These are phyloP conservation scores for Zaprionus lineosus DNA, from an alignment of 2,888 invertebrate species.

Conservation along the genomic window DNA sequence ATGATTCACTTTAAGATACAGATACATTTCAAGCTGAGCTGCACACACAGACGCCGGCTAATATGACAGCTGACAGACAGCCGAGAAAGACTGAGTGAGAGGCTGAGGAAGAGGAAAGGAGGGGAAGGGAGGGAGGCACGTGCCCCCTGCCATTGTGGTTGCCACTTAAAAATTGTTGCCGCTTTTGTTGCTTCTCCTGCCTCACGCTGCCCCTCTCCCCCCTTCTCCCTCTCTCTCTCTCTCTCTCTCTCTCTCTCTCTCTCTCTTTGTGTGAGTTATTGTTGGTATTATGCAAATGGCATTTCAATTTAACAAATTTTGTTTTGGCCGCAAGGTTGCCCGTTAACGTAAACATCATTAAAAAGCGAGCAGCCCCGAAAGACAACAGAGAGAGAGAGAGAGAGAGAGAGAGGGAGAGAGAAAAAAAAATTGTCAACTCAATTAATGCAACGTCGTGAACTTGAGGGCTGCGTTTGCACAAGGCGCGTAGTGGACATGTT, in stretches of 20 bases:
- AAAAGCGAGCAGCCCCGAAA: conserved; percentile 34
- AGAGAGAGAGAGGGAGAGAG: conserved; percentile 3
- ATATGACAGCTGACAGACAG: conserved; percentile 51
- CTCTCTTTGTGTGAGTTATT: too few species aligned
- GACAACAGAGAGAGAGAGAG: conserved; percentile 9
- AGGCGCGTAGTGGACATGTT: conserved; percentile 47
- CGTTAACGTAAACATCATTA: conserved; percentile 65
- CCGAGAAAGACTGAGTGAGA: too few species aligned
- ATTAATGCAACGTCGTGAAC: conserved; percentile 58
- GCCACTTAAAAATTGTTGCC: conserved; percentile 35
- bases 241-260: conserved; percentile 9
- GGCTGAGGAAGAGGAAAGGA: too few species aligned
- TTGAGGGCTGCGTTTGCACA: conserved; percentile 52
- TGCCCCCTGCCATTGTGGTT: conserved; percentile 52
- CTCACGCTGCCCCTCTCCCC: conserved; percentile 18
- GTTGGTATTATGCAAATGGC: conserved; percentile 67
- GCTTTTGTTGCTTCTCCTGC: conserved; percentile 25
- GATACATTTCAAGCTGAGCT: conserved; percentile 44
- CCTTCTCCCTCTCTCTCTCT: conserved; percentile 4
- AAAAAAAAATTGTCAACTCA: conserved; percentile 52
- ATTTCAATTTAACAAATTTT: conserved; percentile 71
- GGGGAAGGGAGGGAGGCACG: too few species aligned
- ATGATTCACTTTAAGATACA: conserved; percentile 62
- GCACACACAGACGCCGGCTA: conserved; percentile 48
- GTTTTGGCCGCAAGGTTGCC: conserved; percentile 63